Conservation (phyloP, 2,113 vertebrate genomes). For the Tichodroma muraria region DNA sequence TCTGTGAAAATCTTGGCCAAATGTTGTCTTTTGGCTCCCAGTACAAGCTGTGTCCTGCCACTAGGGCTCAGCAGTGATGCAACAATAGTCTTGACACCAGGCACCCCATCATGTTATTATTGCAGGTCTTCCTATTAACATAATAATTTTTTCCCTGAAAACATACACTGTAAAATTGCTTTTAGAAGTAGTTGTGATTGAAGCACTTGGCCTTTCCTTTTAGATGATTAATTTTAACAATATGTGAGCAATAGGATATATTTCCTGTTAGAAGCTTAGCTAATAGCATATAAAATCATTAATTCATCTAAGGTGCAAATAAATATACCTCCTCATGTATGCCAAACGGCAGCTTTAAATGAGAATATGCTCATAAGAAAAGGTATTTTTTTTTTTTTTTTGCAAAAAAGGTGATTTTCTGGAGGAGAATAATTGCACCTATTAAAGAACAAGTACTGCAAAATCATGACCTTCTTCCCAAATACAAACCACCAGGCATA, state of each 20-base stretch:
- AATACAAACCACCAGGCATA: neutral
- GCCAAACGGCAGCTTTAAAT: neutral
- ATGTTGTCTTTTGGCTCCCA: neutral
- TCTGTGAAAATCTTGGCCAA: neutral
- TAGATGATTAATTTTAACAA: slow-evolving; percentile 23
- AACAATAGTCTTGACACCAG: neutral
- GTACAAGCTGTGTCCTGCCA: neutral
- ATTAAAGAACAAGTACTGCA: neutral
- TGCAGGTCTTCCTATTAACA: neutral
- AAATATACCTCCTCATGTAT: neutral
- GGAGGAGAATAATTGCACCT: neutral
- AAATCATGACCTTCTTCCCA: neutral
- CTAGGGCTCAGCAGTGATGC: neutral
- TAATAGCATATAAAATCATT: neutral
- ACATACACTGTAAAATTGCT: neutral
- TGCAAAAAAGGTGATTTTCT: neutral
- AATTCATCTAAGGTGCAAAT: neutral
- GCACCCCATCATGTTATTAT: neutral
- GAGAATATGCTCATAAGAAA: neutral
- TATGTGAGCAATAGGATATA: neutral
- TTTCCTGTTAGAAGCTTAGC: neutral
- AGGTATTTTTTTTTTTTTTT: neutral
- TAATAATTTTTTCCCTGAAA: neutral
- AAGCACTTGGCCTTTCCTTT: slow-evolving; percentile 15
- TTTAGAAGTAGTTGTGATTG: neutral